Conservation (phyloP, 2,797 vertebrate species). For the Leptatherina wallacei region DNA sequence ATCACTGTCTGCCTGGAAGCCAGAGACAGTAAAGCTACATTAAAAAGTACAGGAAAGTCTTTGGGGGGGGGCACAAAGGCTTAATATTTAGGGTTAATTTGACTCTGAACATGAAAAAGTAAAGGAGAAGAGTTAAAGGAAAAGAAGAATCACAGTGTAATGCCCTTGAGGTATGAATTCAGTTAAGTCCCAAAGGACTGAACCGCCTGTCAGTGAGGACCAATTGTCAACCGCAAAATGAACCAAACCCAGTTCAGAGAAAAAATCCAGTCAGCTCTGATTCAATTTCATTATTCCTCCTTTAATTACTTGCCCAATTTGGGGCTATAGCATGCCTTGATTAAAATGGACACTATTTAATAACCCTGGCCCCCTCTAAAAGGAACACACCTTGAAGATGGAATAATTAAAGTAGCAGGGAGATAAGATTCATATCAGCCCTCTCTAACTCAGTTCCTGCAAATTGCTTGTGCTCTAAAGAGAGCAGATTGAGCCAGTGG, state of each 20-base stretch:
- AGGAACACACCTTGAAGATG: slow-evolving; percentile 78
- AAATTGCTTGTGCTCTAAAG: slow-evolving; percentile 71
- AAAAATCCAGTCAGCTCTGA: slow-evolving; percentile 43
- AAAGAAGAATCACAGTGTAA: slow-evolving; percentile 32
- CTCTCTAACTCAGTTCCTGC: slow-evolving; percentile 48
- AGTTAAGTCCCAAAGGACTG: slow-evolving; percentile 26
- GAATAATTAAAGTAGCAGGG: slow-evolving; percentile 81
- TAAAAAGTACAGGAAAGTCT: slow-evolving; percentile 66
- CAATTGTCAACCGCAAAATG: slow-evolving; percentile 37
- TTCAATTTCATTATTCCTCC: slow-evolving; percentile 78
- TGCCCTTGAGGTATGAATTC: slow-evolving; percentile 54
- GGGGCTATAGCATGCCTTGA: slow-evolving; percentile 72
- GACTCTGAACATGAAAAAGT: slow-evolving; percentile 37
- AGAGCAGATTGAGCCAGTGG: slow-evolving; percentile 17
- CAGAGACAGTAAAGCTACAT: slow-evolving; percentile 69
- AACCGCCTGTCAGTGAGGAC: slow-evolving; percentile 32
- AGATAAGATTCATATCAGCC: slow-evolving; percentile 83
- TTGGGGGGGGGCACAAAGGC: slow-evolving; percentile 41
- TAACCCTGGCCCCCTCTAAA: slow-evolving; percentile 70
- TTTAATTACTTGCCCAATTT: slow-evolving; percentile 83
- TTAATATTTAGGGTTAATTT: slow-evolving; percentile 58
- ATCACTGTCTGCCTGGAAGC: slow-evolving; percentile 76
- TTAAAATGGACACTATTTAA: slow-evolving; percentile 84
- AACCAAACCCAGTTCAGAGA: slow-evolving; percentile 48
- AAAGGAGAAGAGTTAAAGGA: slow-evolving; percentile 32